A percentile compares a stretch with the other conserved stretches of the same genome.
Evolutionary conservation across 2,888 invertebrate species (phyloP).

Genomic region (Hyppa rectilinea): DNA sequence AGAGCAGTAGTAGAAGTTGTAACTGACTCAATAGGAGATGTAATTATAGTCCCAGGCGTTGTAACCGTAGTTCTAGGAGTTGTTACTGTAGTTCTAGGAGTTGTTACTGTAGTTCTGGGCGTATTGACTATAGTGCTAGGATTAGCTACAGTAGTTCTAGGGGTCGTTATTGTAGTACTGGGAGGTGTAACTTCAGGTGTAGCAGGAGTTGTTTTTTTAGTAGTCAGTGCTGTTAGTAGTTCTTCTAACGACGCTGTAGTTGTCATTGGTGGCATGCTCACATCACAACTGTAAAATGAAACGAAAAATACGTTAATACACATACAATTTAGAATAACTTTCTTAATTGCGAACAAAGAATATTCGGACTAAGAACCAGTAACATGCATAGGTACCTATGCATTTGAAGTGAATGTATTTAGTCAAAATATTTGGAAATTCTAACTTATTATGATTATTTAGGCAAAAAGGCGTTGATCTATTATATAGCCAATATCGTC

Average conservation of each 20-base stretch:
- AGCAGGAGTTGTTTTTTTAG: conserved; percentile 69
- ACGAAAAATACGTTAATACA: conserved; percentile 23
- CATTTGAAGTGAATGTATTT: not conserved
- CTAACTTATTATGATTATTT: not conserved
- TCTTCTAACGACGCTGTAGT: conserved; percentile 78
- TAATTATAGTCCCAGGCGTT: conserved; percentile 17
- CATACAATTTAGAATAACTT: conserved; percentile 1
- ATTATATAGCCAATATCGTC: not conserved
- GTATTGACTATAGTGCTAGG: conserved; percentile 22
- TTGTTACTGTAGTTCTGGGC: conserved; percentile 10
- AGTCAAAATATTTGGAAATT: not conserved
- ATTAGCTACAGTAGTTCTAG: conserved; percentile 16
- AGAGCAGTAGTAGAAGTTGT: conserved; percentile 46
- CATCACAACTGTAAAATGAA: conserved; percentile 84
- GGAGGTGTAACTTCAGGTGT: conserved; percentile 63
- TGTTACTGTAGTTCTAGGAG: conserved; percentile 3
- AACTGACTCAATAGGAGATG: conserved; percentile 25
- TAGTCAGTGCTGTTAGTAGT: conserved; percentile 82
- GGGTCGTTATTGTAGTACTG: conserved; percentile 26
- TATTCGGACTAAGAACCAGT: not conserved
- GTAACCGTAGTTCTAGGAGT: not conserved
- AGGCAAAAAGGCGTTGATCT: not conserved
- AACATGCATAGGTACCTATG: too few relatives aligned
- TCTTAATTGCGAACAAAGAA: not conserved
- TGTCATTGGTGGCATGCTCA: conserved; percentile 79